Evolutionary conservation across 92 coral and sea anemone genomes (phyloP).

Genomic region (Pocillopora grandis): DNA sequence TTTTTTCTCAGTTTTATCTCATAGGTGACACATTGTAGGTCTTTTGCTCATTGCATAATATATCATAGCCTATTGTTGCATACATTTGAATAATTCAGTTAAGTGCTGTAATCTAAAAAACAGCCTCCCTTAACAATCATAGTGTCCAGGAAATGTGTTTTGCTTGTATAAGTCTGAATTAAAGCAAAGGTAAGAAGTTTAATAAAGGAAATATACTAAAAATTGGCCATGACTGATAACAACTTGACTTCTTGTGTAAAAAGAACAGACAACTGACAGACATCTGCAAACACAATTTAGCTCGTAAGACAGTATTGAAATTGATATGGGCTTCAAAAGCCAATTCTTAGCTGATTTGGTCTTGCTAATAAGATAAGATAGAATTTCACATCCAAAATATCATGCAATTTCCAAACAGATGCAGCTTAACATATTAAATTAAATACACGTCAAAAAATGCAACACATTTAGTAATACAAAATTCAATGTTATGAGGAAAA

Average conservation of each 20-base stretch:
- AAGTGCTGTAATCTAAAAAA: background rate
- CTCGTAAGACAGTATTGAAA: background rate
- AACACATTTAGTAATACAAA: background rate
- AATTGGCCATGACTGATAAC: background rate
- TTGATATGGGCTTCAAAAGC: background rate
- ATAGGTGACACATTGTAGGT: background rate
- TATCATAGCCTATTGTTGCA: background rate
- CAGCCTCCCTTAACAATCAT: background rate
- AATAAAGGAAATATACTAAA: background rate
- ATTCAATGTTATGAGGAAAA: background rate
- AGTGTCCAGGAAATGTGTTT: background rate
- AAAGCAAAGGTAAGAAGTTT: background rate
- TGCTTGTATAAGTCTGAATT: background rate
- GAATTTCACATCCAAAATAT: constrained; percentile 4
- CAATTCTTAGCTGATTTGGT: constrained; percentile 7
- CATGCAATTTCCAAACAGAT: constrained; percentile 7
- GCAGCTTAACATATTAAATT: background rate
- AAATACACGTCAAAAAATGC: background rate
- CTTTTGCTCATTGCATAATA: background rate
- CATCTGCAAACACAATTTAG: constrained; percentile 16
- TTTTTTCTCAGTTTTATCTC: background rate
- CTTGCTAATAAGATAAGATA: constrained; percentile 1
- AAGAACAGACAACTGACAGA: background rate
- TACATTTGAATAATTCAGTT: background rate
- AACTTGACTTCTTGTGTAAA: background rate